Percentiles rank a stretch among this genome's conserved stretches.
These are phyloP conservation scores for Diarsia dahlii DNA, from an alignment of 2,888 invertebrate genomes.

Conservation along the genomic window DNA sequence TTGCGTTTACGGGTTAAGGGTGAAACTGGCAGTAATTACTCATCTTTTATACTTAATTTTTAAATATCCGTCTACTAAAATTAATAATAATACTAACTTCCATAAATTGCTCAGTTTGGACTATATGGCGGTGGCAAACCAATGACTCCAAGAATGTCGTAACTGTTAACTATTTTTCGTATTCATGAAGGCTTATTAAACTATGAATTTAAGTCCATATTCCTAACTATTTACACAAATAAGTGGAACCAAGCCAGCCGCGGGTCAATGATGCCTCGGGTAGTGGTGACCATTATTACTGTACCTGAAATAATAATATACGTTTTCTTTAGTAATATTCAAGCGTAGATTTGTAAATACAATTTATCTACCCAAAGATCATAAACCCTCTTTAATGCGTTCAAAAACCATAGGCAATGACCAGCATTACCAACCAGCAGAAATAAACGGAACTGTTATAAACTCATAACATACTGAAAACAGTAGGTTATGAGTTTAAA, in stretches of 20 bases:
- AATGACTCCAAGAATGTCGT: conserved; percentile 51
- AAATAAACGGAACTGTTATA: too few relatives aligned
- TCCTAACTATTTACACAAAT: conserved; percentile 79
- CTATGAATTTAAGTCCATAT: conserved; percentile 79
- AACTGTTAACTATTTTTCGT: conserved; percentile 59
- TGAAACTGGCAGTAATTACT: conserved; percentile 75
- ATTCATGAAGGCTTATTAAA: conserved; percentile 70
- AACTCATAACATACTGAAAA: too few relatives aligned
- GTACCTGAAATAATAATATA: conserved; percentile 77
- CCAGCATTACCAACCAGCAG: too few relatives aligned
- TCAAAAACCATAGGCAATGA: too few relatives aligned
- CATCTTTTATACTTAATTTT: conserved; percentile 56
- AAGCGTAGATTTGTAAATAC: neutral
- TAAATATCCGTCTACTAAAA: conserved; percentile 58
- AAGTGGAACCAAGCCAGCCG: conserved; percentile 72
- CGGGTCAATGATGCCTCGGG: conserved; percentile 87
- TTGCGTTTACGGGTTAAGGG: conserved; percentile 71
- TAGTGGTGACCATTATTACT: conserved; percentile 85
- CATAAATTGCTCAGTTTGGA: conserved; percentile 63
- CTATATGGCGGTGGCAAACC: conserved; percentile 63
- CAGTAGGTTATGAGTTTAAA: too few relatives aligned
- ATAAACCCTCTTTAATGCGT: too few relatives aligned
- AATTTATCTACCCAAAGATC: too few relatives aligned
- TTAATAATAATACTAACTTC: conserved; percentile 65
- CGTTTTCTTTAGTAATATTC: neutral